Percentiles rank a stretch among this genome's conserved stretches.
These are phyloP conservation scores for Vulpes lagopus DNA, from an alignment of 2,113 vertebrate genomes.

Conservation along the genomic window DNA sequence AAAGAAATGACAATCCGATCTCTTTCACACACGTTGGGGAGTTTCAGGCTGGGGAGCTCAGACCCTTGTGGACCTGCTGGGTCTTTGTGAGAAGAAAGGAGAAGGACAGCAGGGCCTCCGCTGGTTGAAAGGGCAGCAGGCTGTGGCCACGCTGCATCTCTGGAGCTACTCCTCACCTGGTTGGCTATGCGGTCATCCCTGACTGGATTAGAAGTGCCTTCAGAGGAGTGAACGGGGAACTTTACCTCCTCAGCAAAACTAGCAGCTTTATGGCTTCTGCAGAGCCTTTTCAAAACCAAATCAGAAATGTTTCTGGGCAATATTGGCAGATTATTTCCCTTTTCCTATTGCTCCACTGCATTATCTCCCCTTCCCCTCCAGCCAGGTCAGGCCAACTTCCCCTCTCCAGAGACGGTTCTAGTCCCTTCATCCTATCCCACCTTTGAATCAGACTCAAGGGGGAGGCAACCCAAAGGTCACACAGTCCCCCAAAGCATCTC, in stretches of 20 bases:
- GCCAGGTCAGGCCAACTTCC: background rate
- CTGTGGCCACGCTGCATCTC: background rate
- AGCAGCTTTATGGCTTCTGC: background rate
- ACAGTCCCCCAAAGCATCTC: constrained; percentile 1
- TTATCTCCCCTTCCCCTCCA: background rate
- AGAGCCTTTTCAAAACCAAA: background rate
- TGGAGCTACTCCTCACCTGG: background rate
- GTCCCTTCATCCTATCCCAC: background rate
- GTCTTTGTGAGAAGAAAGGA: background rate
- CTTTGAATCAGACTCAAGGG: constrained; percentile 49
- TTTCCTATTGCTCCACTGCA: background rate
- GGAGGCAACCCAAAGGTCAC: constrained; percentile 70
- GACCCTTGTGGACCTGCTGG: background rate
- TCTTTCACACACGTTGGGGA: constrained; percentile 34
- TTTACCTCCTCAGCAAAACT: background rate
- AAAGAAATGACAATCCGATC: constrained; percentile 58
- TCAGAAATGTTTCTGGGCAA: background rate
- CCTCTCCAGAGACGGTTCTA: constrained; percentile 2
- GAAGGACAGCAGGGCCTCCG: rapidly evolving
- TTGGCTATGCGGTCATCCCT: background rate
- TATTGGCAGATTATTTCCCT: background rate
- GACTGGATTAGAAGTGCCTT: background rate
- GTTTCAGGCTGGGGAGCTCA: constrained; percentile 61
- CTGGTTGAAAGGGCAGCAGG: background rate
- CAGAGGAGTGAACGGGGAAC: background rate